These are phyloP conservation scores for Acleris laterana DNA, from an alignment of 2,888 invertebrate species.

Conservation along the genomic window DNA sequence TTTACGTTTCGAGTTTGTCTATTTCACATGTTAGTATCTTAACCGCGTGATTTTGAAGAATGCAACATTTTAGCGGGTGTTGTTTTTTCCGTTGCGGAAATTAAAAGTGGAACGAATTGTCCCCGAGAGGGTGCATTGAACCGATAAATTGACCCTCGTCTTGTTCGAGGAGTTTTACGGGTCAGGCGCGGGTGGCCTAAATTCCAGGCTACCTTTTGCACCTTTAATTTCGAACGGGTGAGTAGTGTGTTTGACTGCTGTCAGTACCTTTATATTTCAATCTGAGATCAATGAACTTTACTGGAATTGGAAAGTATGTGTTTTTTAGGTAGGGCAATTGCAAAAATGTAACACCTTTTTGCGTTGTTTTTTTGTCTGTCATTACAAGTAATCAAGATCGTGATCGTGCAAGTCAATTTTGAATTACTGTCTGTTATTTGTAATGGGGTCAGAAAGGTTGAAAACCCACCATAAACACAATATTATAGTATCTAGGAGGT, in stretches of 20 bases:
- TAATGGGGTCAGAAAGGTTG: no score
- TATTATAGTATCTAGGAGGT: no score
- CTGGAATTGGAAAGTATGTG: neutral
- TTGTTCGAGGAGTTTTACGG: slow-evolving; percentile 37
- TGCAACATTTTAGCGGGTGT: slow-evolving; percentile 28
- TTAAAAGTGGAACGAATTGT: slow-evolving; percentile 43
- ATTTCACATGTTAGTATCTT: slow-evolving; percentile 3
- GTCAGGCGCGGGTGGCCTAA: slow-evolving; percentile 30
- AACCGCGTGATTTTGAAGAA: slow-evolving; percentile 14
- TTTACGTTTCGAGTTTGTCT: slow-evolving; percentile 16
- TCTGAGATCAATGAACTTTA: neutral
- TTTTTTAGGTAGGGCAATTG: no score
- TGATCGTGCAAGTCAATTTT: no score
- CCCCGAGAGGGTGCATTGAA: slow-evolving; percentile 40
- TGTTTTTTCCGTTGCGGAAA: slow-evolving; percentile 40
- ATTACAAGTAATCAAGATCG: no score
- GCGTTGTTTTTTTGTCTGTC: no score
- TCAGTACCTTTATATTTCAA: slow-evolving; percentile 32
- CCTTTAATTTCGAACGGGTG: slow-evolving; percentile 33
- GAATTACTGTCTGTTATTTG: no score
- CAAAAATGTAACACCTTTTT: no score
- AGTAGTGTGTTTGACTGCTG: slow-evolving; percentile 23
- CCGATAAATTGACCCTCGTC: slow-evolving; percentile 44
- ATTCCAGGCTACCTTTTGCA: slow-evolving; percentile 38
- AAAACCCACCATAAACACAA: no score